Percentiles rank a stretch among this genome's conserved stretches.
These are phyloP conservation scores for Pyrocephalus nanus DNA, from an alignment of 2,797 vertebrate genomes.

Conservation along the genomic window DNA sequence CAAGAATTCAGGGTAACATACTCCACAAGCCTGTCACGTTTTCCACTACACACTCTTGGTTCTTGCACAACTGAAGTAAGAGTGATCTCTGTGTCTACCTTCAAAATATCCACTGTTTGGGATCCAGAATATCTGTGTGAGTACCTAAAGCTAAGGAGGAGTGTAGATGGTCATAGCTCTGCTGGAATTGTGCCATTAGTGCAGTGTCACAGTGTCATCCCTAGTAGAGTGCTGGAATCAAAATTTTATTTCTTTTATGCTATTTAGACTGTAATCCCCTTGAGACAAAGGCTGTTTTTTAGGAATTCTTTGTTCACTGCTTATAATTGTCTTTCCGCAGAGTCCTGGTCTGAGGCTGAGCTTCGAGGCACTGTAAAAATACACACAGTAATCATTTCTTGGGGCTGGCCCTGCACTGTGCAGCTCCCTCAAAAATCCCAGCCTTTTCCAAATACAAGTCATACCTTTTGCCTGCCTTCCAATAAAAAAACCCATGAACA, in stretches of 20 bases:
- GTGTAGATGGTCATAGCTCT: background rate
- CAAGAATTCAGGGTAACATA: background rate
- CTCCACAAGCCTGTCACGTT: background rate
- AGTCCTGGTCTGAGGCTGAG: background rate
- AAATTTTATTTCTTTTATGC: background rate
- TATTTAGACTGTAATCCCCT: background rate
- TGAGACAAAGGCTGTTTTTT: background rate
- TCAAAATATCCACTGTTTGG: background rate
- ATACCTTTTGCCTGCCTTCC: constrained; percentile 36
- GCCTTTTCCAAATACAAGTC: constrained; percentile 44
- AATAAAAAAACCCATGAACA: background rate
- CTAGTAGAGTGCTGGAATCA: background rate
- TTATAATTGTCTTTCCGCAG: constrained; percentile 18
- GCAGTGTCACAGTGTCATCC: background rate
- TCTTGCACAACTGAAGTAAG: background rate
- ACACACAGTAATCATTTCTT: constrained; percentile 6
- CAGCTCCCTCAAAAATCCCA: constrained; percentile 14
- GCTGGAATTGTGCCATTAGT: background rate
- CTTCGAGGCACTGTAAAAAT: constrained; percentile 33
- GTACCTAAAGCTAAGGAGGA: background rate
- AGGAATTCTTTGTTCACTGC: constrained; percentile 25
- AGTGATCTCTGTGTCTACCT: background rate
- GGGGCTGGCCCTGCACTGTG: background rate
- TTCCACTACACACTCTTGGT: background rate
- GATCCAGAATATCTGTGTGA: background rate